Evolutionary conservation across 2,888 invertebrate genomes (phyloP).

Genomic region (Aproaerema taeniolella): DNA sequence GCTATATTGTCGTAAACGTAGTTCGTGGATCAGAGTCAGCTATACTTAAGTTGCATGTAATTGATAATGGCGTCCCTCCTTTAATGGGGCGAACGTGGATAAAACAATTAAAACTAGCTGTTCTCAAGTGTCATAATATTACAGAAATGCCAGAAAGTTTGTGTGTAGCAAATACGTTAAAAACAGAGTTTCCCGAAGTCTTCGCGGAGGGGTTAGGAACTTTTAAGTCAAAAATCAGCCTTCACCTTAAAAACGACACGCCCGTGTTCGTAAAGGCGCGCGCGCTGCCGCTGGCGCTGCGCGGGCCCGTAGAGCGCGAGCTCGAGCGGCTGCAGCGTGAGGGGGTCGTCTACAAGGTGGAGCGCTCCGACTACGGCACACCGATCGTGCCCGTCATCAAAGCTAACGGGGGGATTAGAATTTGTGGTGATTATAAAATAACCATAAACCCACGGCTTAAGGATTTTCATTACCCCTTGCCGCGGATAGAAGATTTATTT

Average conservation of each 20-base stretch:
- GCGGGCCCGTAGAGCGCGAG: conserved; percentile 11
- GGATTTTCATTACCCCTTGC: conserved; percentile 12
- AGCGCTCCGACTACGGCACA: conserved; percentile 19
- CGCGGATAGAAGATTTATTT: conserved; percentile 10
- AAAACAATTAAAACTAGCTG: conserved; percentile 2
- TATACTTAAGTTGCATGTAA: conserved; percentile 15
- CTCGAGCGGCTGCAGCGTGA: no score
- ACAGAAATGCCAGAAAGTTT: background rate
- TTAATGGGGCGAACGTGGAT: conserved; percentile 12
- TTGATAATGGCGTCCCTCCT: conserved; percentile 9
- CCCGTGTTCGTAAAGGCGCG: conserved; percentile 15
- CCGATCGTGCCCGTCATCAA: no score
- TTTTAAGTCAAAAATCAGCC: conserved; percentile 14
- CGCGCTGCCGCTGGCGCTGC: conserved; percentile 16
- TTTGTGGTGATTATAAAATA: conserved; percentile 15
- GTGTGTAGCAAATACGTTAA: conserved; percentile 9
- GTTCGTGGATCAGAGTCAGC: no score
- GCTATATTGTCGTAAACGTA: no score
- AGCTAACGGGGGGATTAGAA: conserved; percentile 11
- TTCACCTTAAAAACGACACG: conserved; percentile 11
- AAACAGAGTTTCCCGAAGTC: conserved; percentile 13
- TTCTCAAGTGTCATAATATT: background rate
- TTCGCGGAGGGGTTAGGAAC: conserved; percentile 16
- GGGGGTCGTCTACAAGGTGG: conserved; percentile 15
- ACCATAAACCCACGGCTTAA: conserved; percentile 18